phyloP scores from a whole-genome alignment of 2,888 invertebrate genomes.

The Zele albiditarsus region DNA sequence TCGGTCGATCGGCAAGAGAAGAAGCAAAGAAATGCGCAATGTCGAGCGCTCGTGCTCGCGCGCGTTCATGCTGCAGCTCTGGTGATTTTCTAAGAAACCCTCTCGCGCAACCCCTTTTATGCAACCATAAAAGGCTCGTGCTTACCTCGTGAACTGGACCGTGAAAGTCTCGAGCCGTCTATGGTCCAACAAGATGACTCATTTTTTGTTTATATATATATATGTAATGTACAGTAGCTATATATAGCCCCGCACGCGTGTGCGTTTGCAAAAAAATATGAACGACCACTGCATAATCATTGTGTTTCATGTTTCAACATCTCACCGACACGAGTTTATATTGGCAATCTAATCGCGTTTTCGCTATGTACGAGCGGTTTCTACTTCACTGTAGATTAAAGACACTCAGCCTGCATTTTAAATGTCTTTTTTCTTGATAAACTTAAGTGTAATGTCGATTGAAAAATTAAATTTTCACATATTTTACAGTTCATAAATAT shows the following conservation, averaged over 20 bases:
- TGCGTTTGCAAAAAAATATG: constrained; percentile 16
- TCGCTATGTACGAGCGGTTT: not conserved
- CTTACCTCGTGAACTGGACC: constrained; percentile 22
- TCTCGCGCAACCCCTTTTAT: constrained; percentile 45
- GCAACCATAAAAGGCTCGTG: constrained; percentile 39
- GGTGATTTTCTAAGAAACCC: constrained; percentile 50
- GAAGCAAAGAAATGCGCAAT: constrained; percentile 44
- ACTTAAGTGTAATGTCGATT: no score
- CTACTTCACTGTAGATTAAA: not conserved
- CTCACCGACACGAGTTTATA: not conserved
- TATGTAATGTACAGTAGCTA: not conserved
- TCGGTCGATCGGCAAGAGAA: constrained; percentile 34
- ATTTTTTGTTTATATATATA: not conserved
- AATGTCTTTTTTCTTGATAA: no score
- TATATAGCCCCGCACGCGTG: constrained; percentile 22
- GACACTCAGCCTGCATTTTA: no score
- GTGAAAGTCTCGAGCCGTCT: constrained; percentile 45
- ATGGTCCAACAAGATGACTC: constrained; percentile 43
- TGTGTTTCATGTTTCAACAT: not conserved
- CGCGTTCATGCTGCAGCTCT: constrained; percentile 30
- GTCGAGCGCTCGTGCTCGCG: constrained; percentile 35
- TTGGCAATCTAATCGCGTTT: not conserved
- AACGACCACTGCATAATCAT: constrained; percentile 29
- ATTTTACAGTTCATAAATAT: no score
- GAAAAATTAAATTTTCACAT: no score